Conservation (phyloP, 2,888 invertebrate genomes). For the Drosophila kokeensis region DNA sequence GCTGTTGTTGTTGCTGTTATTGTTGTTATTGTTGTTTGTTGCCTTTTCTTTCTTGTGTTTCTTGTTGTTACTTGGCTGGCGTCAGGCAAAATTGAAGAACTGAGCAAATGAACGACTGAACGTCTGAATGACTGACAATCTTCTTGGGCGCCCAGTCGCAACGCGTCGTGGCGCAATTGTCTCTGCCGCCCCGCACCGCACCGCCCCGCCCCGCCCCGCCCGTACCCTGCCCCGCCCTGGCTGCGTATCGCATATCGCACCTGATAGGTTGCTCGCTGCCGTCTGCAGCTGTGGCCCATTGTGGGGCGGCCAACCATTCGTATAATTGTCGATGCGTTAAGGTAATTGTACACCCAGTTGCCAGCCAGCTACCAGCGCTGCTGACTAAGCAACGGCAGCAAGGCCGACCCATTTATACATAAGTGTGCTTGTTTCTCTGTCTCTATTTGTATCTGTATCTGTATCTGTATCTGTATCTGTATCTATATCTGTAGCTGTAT, state of each 20-base stretch:
- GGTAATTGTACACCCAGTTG: conserved; percentile 84
- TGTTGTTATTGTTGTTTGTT: conserved; percentile 8
- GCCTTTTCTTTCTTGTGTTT: conserved; percentile 16
- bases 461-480: conserved; percentile 27
- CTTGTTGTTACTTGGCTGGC: conserved; percentile 27
- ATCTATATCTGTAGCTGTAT: not conserved
- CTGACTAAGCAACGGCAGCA: conserved; percentile 47
- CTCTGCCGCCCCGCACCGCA: conserved; percentile 40
- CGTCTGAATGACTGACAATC: conserved; percentile 57
- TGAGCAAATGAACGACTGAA: conserved; percentile 24
- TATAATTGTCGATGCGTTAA: conserved; percentile 85
- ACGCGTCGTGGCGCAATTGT: conserved; percentile 77
- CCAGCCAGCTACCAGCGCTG: conserved; percentile 19
- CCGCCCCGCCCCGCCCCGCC: not conserved
- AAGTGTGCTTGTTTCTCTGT: conserved; percentile 11
- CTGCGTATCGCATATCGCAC: conserved; percentile 83
- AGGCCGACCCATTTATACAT: conserved; percentile 63
- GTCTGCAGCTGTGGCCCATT: conserved; percentile 30
- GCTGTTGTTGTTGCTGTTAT: not conserved
- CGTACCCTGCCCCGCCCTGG: conserved; percentile 6
- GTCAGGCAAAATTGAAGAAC: conserved; percentile 32
- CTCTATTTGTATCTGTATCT: not conserved
- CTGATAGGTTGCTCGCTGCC: conserved; percentile 63
- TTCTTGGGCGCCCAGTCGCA: conserved; percentile 79
- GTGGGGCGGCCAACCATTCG: conserved; percentile 82